phyloP scores from a whole-genome alignment of 2,113 vertebrate species.

The Hippocampus mohnikei region DNA sequence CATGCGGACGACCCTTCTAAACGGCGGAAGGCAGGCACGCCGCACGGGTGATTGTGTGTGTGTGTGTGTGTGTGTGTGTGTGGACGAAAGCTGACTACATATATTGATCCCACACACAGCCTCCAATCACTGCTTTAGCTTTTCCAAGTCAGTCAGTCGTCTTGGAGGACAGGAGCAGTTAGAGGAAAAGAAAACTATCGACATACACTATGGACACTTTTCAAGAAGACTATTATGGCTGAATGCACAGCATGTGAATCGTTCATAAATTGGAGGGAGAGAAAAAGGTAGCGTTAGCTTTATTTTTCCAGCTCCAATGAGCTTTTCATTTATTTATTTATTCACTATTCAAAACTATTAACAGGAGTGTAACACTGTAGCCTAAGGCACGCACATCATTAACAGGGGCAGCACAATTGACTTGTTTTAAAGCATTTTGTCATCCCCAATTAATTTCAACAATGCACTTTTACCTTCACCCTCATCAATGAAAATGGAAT shows the following conservation, averaged over 20 bases:
- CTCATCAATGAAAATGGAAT: conserved; percentile 21
- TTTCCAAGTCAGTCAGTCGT: conserved; percentile 24
- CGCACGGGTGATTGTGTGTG: background rate
- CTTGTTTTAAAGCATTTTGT: conserved; percentile 21
- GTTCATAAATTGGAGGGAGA: conserved; percentile 26
- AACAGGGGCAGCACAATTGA: background rate
- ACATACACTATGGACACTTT: conserved; percentile 3
- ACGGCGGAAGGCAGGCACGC: conserved; percentile 20
- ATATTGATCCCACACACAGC: conserved; percentile 42
- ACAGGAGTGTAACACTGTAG: background rate
- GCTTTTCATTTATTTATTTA: background rate
- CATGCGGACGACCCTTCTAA: conserved; percentile 45
- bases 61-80: conserved; percentile 22
- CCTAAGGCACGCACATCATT: conserved; percentile 1
- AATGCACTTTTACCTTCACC: conserved; percentile 20
- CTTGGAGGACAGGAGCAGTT: background rate
- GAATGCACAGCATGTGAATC: background rate
- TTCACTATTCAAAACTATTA: background rate
- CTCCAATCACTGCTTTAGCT: conserved; percentile 16
- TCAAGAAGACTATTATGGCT: background rate
- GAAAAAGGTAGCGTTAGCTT: conserved; percentile 16
- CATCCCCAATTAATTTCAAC: conserved; percentile 28
- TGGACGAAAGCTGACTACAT: conserved; percentile 38
- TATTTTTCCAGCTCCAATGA: background rate
- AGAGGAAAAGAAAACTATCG: conserved; percentile 3